phyloP scores from a whole-genome alignment of 2,113 vertebrate genomes.

The Nycticebus coucang region DNA sequence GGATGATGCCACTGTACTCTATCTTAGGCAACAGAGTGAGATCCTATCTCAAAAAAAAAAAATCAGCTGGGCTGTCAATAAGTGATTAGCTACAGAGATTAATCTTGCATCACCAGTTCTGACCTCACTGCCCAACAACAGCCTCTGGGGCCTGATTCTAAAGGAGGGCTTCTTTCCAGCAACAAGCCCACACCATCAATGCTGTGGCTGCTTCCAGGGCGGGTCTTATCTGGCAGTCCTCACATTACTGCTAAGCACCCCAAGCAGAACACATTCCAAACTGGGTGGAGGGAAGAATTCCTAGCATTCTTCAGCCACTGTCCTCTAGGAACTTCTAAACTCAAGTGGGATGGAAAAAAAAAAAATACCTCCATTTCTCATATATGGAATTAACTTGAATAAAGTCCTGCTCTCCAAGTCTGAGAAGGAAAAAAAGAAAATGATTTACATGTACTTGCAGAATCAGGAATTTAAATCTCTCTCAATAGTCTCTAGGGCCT shows the following conservation, averaged over 20 bases:
- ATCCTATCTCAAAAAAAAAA: too few species aligned
- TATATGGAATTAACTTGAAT: constrained; percentile 46
- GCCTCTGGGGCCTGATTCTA: not conserved
- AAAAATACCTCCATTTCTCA: not conserved
- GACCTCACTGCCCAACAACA: not conserved
- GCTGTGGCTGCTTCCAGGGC: not conserved
- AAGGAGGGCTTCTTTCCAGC: not conserved
- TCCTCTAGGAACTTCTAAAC: constrained; percentile 51
- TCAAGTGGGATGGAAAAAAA: constrained; percentile 23
- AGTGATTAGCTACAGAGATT: not conserved
- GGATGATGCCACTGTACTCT: too few species aligned
- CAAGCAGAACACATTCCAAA: constrained; percentile 72
- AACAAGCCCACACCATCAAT: not conserved
- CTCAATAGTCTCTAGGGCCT: not conserved
- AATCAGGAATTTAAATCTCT: not conserved
- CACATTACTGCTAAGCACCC: constrained; percentile 58
- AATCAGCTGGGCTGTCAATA: not conserved
- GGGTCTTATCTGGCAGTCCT: constrained; percentile 51
- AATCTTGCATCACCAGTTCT: not conserved
- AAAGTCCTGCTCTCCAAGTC: not conserved
- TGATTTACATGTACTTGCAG: not conserved
- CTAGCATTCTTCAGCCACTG: constrained; percentile 64
- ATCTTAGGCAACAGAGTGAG: too few species aligned
- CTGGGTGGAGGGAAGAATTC: constrained; percentile 74
- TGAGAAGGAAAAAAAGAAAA: not conserved